phyloP scores from a whole-genome alignment of 1,140 invertebrate species.

The Trichonephila inaurata region DNA sequence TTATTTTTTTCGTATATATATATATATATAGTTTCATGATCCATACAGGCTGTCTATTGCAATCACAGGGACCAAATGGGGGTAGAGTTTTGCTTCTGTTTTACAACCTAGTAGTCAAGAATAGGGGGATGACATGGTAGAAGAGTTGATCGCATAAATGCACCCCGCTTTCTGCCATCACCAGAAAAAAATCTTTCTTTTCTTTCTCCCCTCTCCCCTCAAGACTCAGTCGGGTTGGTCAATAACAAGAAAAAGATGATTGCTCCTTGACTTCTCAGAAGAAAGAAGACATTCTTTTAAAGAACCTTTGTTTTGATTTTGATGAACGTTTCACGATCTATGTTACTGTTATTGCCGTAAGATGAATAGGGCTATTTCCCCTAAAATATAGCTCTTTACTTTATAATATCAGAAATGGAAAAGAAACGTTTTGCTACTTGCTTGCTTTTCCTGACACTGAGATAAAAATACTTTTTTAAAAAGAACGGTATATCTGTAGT shows the following conservation, averaged over 20 bases:
- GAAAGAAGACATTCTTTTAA: not conserved
- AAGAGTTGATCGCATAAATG: conserved; percentile 13
- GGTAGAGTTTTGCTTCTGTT: conserved; percentile 24
- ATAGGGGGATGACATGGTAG: not conserved
- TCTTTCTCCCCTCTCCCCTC: not conserved
- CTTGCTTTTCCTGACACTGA: too few relatives aligned
- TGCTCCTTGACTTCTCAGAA: conserved; percentile 14
- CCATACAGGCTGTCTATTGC: not conserved
- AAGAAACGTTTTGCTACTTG: too few relatives aligned
- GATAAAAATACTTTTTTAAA: too few relatives aligned
- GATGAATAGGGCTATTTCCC: not conserved
- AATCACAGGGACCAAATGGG: not conserved
- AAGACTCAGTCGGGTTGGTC: not conserved
- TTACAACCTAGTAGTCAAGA: not conserved
- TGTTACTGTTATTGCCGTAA: not conserved
- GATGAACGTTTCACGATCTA: not conserved
- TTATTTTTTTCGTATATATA: not conserved
- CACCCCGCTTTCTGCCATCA: not conserved
- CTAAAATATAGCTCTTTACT: not conserved
- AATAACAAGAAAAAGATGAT: conserved; percentile 11
- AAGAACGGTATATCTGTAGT: too few relatives aligned
- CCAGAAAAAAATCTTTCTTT: not conserved
- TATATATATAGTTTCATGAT: not conserved
- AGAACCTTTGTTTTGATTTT: conserved; percentile 29
- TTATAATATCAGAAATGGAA: not conserved